Base-by-base conservation (phyloP, 2,113 vertebrate species). In the Periophthalmodon schlosseri region DNA sequence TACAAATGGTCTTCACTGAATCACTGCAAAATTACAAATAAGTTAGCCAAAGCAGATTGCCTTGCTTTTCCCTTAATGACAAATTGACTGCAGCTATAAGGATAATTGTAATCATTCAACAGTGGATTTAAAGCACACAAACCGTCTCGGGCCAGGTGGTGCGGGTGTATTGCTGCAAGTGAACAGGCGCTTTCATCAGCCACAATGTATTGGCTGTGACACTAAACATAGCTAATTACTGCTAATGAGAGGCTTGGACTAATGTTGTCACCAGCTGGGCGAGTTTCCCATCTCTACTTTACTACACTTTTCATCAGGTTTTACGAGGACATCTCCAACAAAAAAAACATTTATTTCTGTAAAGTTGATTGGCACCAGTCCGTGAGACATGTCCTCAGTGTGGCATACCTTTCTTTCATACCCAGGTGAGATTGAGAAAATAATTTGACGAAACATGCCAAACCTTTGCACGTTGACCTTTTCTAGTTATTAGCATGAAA, bases 191-290 rank as follows among this genome's bases (percentile, higher is more conserved):
- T 79, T 81, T 88, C 85, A 87, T 89, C 89, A 82, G 68, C 82
- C 79, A 80, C 76, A 83, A 63, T 84, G 85, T 86, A 87, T 87
- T 91, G 90, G 87, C 72, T 0, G 78, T 89, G 88, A 88, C 90
- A 88, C 84, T 88, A 89, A 92, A 85, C 83, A 89, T 79, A 68
- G 79, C 83, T 91, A 92, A 93, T 92, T 92, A 91, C 44, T 70
- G 76, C 74, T 89, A 91, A 91, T 79, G 84, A 92, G 84, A 84
- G 79, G 77, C 83, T 90, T 87, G 86, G 85, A 85, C 86, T 88
- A 86, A 87, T 85, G 87, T 84, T 88, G 81, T 87, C 85, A 88
- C 79, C 87, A 86, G 83, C 89, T 91, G 91, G 69, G 78, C 82
- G 75, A 21, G 69, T 28, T 52, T 77, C 72, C 71, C 75, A 67